A percentile compares a stretch with the other conserved stretches of the same genome.
These are phyloP conservation scores for Dinoponera quadriceps DNA, from an alignment of 1,140 invertebrate genomes.

Conservation along the genomic window DNA sequence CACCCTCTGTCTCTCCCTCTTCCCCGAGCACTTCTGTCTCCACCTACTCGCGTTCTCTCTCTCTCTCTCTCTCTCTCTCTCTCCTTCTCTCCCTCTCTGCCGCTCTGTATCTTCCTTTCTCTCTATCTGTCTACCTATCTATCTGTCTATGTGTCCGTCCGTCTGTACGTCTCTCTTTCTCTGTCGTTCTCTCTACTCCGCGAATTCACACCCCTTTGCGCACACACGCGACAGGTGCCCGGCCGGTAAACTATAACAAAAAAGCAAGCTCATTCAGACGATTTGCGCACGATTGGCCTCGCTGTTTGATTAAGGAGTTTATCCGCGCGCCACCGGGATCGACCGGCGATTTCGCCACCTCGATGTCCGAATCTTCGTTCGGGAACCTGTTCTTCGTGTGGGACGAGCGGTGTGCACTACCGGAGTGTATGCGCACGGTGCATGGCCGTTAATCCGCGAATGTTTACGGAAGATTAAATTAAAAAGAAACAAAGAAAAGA, in stretches of 20 bases:
- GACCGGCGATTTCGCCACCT: constrained; percentile 52
- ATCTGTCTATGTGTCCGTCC: constrained; percentile 34
- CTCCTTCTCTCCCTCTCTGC: constrained; percentile 19
- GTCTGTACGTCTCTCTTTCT: constrained; percentile 38
- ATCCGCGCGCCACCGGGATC: constrained; percentile 38
- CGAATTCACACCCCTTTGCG: constrained; percentile 72
- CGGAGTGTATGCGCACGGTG: neutral
- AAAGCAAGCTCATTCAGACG: constrained; percentile 72
- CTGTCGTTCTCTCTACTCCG: constrained; percentile 57
- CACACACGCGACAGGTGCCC: constrained; percentile 80
- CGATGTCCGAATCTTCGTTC: constrained; percentile 24
- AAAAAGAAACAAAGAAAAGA: neutral
- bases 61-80: constrained; percentile 52
- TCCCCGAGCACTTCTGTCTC: constrained; percentile 39
- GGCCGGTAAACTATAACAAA: constrained; percentile 73
- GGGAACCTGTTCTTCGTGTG: constrained; percentile 13
- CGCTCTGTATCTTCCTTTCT: constrained; percentile 41
- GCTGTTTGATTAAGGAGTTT: constrained; percentile 64
- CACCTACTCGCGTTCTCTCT: constrained; percentile 38
- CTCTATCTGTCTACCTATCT: neutral
- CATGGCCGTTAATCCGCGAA: constrained; percentile 24
- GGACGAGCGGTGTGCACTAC: neutral
- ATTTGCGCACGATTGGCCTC: constrained; percentile 73
- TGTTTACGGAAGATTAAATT: constrained; percentile 11
- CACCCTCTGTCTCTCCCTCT: constrained; percentile 65